Conservation (phyloP, 2,797 vertebrate species). For the Erethizon dorsatum region DNA sequence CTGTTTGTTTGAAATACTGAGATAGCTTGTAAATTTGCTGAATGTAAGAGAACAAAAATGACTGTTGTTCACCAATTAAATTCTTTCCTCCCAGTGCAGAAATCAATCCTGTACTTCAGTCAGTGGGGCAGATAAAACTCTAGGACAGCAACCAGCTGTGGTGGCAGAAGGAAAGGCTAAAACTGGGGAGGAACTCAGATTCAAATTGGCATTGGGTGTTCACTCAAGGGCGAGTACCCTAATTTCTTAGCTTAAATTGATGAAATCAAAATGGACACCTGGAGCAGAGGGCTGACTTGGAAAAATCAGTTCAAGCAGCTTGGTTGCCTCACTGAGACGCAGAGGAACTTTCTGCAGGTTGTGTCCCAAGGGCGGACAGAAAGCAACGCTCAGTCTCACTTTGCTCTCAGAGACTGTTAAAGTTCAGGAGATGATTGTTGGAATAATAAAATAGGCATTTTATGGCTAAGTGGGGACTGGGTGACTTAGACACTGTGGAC, state of each 20-base stretch:
- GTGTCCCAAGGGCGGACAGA: not conserved
- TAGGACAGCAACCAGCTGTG: constrained; percentile 62
- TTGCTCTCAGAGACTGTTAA: not conserved
- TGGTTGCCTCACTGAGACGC: not conserved
- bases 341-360: not conserved
- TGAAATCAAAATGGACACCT: constrained; percentile 7
- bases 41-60: constrained; percentile 62
- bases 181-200: not conserved
- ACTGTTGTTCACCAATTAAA: constrained; percentile 80
- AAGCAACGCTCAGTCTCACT: constrained; percentile 16
- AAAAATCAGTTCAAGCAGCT: constrained; percentile 11
- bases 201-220: not conserved
- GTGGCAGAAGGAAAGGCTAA: constrained; percentile 52
- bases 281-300: not conserved
- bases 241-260: not conserved
- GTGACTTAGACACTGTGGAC: not conserved
- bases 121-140: constrained; percentile 39
- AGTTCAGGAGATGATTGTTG: not conserved
- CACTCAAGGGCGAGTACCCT: not conserved
- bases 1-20: constrained; percentile 69
- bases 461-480: not conserved
- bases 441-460: not conserved
- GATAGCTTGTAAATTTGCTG: constrained; percentile 66
- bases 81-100: constrained; percentile 69
- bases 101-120: constrained; percentile 75